Evolutionary conservation across 2,797 vertebrate genomes (phyloP).

Genomic region (Setipinna tenuifilis): DNA sequence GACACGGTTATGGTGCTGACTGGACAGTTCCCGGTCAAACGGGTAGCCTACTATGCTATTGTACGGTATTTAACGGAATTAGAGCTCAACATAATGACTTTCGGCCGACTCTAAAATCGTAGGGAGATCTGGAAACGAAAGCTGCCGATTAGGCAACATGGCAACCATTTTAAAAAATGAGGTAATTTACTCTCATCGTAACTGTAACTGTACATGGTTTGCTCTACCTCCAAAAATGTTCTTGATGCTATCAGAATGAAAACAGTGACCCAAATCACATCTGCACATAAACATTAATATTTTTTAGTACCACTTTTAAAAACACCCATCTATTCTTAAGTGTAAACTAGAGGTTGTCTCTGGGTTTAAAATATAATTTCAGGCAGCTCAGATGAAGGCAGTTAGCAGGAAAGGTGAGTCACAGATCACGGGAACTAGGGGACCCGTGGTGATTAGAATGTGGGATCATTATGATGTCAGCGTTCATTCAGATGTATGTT

Average conservation of each 20-base stretch:
- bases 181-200: background rate
- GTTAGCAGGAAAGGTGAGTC: background rate
- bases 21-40: conserved; percentile 17
- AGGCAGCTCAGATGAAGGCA: background rate
- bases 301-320: too few relatives aligned
- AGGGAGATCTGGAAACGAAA: background rate
- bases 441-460: background rate
- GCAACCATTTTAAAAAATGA: background rate
- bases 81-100: background rate
- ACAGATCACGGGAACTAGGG: conserved; percentile 2
- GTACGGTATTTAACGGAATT: background rate
- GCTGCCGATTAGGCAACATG: background rate
- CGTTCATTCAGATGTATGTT: background rate
- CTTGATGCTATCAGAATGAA: too few relatives aligned
- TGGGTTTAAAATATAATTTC: background rate
- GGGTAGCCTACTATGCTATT: background rate
- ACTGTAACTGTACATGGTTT: background rate
- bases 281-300: too few relatives aligned
- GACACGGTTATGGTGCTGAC: background rate
- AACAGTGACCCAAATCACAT: too few relatives aligned
- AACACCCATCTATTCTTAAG: background rate
- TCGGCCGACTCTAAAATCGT: background rate
- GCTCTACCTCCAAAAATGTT: background rate
- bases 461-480: background rate
- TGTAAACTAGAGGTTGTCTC: background rate